These are phyloP conservation scores for Empis livida DNA, from an alignment of 2,888 invertebrate species.

Conservation along the genomic window DNA sequence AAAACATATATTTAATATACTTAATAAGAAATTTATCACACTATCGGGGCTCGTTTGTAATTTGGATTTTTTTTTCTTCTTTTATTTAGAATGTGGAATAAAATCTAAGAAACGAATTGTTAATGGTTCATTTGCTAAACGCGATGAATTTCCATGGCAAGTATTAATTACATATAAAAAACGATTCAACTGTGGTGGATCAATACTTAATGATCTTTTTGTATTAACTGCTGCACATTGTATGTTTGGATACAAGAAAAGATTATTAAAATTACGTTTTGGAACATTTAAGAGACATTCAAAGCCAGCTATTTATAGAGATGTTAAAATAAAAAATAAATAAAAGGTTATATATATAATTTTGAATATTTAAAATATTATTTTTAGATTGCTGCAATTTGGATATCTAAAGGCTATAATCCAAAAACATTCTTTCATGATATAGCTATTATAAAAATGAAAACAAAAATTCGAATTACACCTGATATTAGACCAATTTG, in stretches of 20 bases:
- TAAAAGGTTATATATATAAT: no score
- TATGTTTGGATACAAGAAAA: conserved; percentile 4
- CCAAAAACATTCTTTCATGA: conserved; percentile 10
- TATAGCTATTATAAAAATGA: conserved; percentile 11
- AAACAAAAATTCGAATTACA: conserved; percentile 6
- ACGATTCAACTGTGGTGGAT: conserved; percentile 9
- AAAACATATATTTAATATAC: no score
- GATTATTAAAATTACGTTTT: no score
- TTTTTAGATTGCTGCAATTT: no score
- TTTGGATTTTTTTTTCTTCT: no score
- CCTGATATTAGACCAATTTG: conserved; percentile 13
- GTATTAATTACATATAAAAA: conserved; percentile 38
- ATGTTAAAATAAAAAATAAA: no score
- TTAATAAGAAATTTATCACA: no score
- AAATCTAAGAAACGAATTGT: conserved; percentile 52
- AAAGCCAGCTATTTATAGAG: no score
- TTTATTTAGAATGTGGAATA: conserved; percentile 54
- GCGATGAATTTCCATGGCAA: conserved; percentile 43
- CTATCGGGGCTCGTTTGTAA: no score
- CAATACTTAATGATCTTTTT: conserved; percentile 8
- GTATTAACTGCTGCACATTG: conserved; percentile 9
- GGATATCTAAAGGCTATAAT: not conserved
- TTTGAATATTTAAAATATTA: no score
- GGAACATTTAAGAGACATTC: no score
- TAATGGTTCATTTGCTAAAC: conserved; percentile 55